Evolutionary conservation across 2,113 vertebrate species (phyloP).

Genomic region (Callipepla squamata): DNA sequence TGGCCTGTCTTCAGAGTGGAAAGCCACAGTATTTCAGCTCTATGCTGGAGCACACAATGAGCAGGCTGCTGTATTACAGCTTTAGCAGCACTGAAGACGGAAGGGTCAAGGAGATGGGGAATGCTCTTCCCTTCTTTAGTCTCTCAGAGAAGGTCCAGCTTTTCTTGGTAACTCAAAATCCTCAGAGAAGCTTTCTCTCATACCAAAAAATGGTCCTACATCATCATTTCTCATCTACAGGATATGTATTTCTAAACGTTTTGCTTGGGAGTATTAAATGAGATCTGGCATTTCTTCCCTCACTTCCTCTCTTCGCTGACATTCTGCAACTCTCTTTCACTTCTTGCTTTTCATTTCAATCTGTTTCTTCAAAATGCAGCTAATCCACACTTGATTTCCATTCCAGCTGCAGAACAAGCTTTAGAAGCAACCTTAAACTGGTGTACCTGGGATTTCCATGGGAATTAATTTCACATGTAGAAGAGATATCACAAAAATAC

Average conservation of each 20-base stretch:
- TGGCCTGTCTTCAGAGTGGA: background rate
- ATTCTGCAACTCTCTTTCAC: background rate
- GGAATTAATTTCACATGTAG: slow-evolving; percentile 76
- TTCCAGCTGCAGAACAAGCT: background rate
- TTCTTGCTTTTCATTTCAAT: background rate
- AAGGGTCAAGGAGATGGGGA: background rate
- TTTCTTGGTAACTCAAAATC: background rate
- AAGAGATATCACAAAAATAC: slow-evolving; percentile 77
- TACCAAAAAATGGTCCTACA: background rate
- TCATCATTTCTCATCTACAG: background rate
- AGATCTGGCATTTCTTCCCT: background rate
- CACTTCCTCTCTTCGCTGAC: background rate
- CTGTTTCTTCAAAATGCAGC: background rate
- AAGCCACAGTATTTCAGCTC: background rate
- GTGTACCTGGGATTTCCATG: slow-evolving; percentile 72
- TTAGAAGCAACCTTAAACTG: background rate
- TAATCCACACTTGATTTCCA: background rate
- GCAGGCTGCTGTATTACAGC: background rate
- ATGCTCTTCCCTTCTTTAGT: background rate
- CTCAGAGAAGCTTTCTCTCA: background rate
- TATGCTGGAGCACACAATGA: background rate
- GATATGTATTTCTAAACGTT: background rate
- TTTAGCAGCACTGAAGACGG: background rate
- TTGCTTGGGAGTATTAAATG: background rate
- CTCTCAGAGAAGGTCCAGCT: background rate